Percentiles rank a stretch among this genome's conserved stretches.
phyloP scores from a whole-genome alignment of 92 coral and sea anemone genomes.

The Scolanthus callimorphus region DNA sequence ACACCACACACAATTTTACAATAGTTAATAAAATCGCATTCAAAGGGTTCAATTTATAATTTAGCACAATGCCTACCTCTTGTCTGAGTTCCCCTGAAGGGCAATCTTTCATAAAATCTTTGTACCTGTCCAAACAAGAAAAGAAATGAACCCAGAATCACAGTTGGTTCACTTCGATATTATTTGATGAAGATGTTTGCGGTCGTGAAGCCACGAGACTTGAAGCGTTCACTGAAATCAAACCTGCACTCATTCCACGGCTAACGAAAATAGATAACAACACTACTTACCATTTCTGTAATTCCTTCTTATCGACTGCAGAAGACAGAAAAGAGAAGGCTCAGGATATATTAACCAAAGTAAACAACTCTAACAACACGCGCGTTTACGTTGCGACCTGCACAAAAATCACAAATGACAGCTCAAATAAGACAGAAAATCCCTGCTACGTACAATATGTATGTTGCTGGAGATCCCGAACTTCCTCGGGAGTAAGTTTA shows the following conservation, averaged over 20 bases:
- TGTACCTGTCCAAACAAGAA: slow-evolving; percentile 58
- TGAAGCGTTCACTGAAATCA: background rate
- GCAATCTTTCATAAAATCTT: slow-evolving; percentile 99
- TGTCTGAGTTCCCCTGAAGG: slow-evolving; percentile 96
- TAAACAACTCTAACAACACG: slow-evolving; percentile 18
- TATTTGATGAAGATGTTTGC: too few relatives aligned
- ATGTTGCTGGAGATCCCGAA: slow-evolving; percentile 87
- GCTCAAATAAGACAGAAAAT: slow-evolving; percentile 12
- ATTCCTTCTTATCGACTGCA: slow-evolving; percentile 95
- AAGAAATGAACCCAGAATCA: background rate
- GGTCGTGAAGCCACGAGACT: too few relatives aligned
- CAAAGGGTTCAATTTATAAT: background rate
- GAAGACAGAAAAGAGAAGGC: slow-evolving; percentile 14
- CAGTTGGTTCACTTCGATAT: background rate
- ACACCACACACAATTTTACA: too few relatives aligned
- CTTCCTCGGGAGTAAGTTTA: slow-evolving; percentile 90
- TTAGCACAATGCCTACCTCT: slow-evolving; percentile 55
- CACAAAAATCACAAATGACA: slow-evolving; percentile 21
- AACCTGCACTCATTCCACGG: background rate
- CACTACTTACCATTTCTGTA: slow-evolving; percentile 90
- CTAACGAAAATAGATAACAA: slow-evolving; percentile 1
- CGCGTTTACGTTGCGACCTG: slow-evolving; percentile 1
- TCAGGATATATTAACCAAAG: slow-evolving; percentile 24
- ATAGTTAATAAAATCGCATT: too few relatives aligned
- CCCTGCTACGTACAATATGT: slow-evolving; percentile 87